Evolutionary conservation across 2,113 vertebrate genomes (phyloP).

Genomic region (Circaetus cinerascens): DNA sequence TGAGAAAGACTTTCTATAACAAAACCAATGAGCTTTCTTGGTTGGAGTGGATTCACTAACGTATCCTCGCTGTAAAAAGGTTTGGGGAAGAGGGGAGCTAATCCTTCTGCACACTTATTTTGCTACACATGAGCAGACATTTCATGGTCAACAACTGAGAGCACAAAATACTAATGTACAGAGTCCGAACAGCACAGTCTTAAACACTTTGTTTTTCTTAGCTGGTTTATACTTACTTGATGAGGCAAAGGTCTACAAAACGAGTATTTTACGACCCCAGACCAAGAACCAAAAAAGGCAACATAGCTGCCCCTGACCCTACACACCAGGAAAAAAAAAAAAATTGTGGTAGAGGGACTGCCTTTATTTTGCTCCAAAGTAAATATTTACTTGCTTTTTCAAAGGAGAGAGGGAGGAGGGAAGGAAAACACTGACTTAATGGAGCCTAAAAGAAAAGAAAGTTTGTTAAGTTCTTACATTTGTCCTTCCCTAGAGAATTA

Average conservation of each 20-base stretch:
- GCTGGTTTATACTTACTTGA: background rate
- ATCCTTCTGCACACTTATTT: background rate
- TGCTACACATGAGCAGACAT: background rate
- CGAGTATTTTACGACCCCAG: background rate
- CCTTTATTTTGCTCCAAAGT: constrained; percentile 3
- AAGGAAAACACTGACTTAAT: background rate
- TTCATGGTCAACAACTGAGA: background rate
- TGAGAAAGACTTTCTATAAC: background rate
- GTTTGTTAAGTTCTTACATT: background rate
- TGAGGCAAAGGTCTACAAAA: background rate
- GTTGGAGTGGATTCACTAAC: background rate
- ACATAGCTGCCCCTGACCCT: background rate
- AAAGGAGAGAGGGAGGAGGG: background rate
- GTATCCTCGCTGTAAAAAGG: background rate
- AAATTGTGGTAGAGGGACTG: background rate
- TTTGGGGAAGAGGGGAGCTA: background rate
- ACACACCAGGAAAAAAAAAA: background rate
- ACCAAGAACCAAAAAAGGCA: background rate
- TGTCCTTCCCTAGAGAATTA: background rate
- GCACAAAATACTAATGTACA: background rate
- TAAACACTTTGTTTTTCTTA: constrained; percentile 11
- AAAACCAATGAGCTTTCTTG: background rate
- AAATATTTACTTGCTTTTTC: background rate
- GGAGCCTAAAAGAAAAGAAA: background rate
- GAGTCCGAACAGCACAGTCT: background rate